Conservation (phyloP, 1,140 invertebrate species). For the Drosophila fuyamai region DNA sequence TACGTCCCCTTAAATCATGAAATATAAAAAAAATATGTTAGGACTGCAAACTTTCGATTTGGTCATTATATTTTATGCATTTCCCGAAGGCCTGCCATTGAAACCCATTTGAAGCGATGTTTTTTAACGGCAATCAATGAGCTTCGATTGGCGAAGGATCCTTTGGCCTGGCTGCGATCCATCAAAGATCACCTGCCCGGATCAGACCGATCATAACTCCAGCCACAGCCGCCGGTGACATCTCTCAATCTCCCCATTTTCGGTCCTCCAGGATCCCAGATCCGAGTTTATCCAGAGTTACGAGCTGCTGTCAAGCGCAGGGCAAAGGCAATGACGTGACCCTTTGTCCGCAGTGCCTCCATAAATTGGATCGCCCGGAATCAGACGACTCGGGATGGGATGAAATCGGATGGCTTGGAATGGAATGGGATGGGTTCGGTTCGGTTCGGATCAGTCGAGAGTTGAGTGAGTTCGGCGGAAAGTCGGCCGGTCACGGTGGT, state of each 20-base stretch:
- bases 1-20: no score
- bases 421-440: not conserved
- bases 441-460: not conserved
- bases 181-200: constrained; percentile 27
- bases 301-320: constrained; percentile 75
- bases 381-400: constrained; percentile 15
- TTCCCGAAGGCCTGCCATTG: not conserved
- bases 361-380: constrained; percentile 67
- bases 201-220: constrained; percentile 22
- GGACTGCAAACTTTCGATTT: not conserved
- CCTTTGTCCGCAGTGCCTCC: constrained; percentile 56
- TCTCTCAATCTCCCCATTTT: not conserved
- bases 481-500: constrained; percentile 67
- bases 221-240: constrained; percentile 10
- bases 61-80: not conserved
- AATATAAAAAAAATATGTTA: no score
- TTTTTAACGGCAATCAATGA: constrained; percentile 10
- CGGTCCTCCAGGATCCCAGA: constrained; percentile 2
- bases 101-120: not conserved
- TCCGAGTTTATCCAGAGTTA: constrained; percentile 31
- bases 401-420: not conserved
- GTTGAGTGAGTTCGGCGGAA: constrained; percentile 59
- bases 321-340: constrained; percentile 61
- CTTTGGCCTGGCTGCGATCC: constrained; percentile 3
- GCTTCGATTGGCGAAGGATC: constrained; percentile 2